Percentiles rank a stretch among this genome's conserved stretches.
Evolutionary conservation across 2,113 vertebrate species (phyloP).

Genomic region (Columbina picui): DNA sequence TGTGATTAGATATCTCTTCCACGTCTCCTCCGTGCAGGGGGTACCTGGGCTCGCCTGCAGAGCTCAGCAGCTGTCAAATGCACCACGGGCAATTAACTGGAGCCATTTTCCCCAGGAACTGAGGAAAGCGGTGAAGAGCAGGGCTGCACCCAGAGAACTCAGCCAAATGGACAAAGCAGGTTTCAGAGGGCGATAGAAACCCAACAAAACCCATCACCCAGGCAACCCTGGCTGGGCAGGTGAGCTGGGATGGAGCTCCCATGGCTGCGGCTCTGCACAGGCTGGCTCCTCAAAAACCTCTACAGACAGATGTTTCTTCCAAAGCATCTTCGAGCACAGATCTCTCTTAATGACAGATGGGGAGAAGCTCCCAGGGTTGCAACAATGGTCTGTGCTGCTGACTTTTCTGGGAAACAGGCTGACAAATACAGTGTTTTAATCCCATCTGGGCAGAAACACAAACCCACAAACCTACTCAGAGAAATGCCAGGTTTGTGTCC

Average conservation of each 20-base stretch:
- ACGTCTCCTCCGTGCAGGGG: neutral
- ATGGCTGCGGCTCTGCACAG: neutral
- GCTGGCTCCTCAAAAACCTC: neutral
- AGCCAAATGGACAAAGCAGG: neutral
- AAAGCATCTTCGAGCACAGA: neutral
- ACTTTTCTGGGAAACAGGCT: neutral
- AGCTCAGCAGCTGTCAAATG: neutral
- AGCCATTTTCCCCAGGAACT: neutral
- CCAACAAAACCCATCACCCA: too few relatives aligned
- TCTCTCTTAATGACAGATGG: neutral
- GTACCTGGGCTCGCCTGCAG: neutral
- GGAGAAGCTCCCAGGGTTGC: neutral
- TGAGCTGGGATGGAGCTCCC: neutral
- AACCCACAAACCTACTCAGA: neutral
- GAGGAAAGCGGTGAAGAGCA: neutral
- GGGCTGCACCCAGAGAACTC: rapidly evolving
- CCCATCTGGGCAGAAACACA: neutral
- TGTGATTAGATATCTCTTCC: neutral
- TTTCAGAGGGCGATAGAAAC: neutral
- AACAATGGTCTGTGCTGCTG: neutral
- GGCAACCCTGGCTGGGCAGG: neutral
- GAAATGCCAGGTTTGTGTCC: neutral
- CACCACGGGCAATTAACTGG: neutral
- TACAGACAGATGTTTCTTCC: neutral
- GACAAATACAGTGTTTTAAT: rapidly evolving